Evolutionary conservation across 2,113 vertebrate species (phyloP).

Genomic region (Cynopterus brachyotis): DNA sequence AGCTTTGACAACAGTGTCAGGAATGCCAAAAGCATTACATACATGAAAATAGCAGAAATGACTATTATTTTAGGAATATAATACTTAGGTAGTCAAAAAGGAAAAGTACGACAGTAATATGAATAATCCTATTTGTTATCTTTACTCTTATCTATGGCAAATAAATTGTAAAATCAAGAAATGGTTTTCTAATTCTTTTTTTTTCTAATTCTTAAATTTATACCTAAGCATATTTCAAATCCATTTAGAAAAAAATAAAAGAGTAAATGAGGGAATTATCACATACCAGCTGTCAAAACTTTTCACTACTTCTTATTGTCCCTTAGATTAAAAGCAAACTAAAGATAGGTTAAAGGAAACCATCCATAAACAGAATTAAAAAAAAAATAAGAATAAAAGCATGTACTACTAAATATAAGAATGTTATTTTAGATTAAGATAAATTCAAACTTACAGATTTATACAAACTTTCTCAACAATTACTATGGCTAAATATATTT

Average conservation of each 20-base stretch:
- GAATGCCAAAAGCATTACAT: not conserved
- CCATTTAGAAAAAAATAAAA: not conserved
- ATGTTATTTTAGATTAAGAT: not conserved
- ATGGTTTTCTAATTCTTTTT: not conserved
- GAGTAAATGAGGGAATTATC: not conserved
- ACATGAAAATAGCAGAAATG: not conserved
- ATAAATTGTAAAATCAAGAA: not conserved
- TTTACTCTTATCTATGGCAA: not conserved
- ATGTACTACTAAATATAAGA: not conserved
- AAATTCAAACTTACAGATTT: not conserved
- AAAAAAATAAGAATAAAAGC: not conserved
- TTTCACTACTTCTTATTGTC: not conserved
- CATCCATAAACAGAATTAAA: not conserved
- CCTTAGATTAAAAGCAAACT: constrained; percentile 18
- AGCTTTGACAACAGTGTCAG: not conserved
- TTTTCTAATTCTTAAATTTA: not conserved
- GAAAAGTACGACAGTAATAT: not conserved
- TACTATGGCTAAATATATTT: not conserved
- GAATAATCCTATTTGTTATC: not conserved
- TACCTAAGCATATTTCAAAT: not conserved
- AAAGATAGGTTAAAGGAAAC: not conserved
- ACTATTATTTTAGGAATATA: not conserved
- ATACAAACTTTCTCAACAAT: not conserved
- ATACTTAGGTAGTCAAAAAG: not conserved
- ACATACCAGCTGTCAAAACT: not conserved